Evolutionary conservation across 30 jellyfish, hydroid and myxozoan species (phyloP).

Genomic region (Aurelia aurita complex sp. Pacific): DNA sequence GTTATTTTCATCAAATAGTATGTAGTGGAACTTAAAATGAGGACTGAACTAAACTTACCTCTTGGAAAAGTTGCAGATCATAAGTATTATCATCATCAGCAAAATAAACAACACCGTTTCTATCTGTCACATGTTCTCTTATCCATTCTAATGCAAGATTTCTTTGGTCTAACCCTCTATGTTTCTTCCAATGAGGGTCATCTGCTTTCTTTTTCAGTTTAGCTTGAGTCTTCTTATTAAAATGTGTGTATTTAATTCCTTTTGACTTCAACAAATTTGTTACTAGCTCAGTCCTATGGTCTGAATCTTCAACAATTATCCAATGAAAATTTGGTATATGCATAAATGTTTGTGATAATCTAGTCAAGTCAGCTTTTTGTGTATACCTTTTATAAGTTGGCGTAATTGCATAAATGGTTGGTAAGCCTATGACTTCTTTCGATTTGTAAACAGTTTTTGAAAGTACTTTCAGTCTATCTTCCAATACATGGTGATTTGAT

Average conservation of each 20-base stretch:
- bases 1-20: too few relatives aligned
- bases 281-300: slow-evolving; percentile 31
- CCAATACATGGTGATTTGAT: too few relatives aligned
- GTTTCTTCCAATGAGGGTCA: slow-evolving; percentile 78
- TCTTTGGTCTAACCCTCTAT: slow-evolving; percentile 91
- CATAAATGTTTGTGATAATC: slow-evolving; percentile 75
- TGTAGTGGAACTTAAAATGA: too few relatives aligned
- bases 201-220: slow-evolving; percentile 21
- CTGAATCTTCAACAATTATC: slow-evolving; percentile 87
- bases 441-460: too few relatives aligned
- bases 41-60: slow-evolving; percentile 39
- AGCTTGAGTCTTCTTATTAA: slow-evolving; percentile 45
- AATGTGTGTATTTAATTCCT: slow-evolving; percentile 53
- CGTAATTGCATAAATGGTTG: slow-evolving; percentile 70
- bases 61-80: slow-evolving; percentile 68
- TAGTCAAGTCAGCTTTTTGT: slow-evolving; percentile 79
- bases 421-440: neutral
- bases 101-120: slow-evolving; percentile 77
- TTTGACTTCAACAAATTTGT: slow-evolving; percentile 16
- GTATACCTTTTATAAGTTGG: slow-evolving; percentile 84
- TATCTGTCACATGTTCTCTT: slow-evolving; percentile 53
- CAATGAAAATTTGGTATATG: slow-evolving; percentile 73
- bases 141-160: slow-evolving; percentile 81
- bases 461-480: too few relatives aligned
- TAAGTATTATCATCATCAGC: slow-evolving; percentile 97